Base-by-base conservation (phyloP, 2,888 invertebrate species). In the Idaea straminata region DNA sequence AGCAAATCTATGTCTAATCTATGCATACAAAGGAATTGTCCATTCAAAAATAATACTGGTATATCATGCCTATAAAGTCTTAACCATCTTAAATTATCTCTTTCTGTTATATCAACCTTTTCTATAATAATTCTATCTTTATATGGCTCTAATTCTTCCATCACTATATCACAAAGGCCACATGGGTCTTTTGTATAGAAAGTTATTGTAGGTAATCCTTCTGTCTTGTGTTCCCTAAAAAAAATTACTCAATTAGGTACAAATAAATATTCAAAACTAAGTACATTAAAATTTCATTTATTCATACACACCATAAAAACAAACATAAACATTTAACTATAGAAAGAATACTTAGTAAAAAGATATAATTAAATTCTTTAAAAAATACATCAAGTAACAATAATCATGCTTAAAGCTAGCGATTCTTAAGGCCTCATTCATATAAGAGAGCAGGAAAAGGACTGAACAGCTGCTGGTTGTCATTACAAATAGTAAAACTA, bases 11-110 rank as follows among this genome's bases (percentile, higher is more conserved):
- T 89, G 85, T 97, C 94, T 72, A 97, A 88, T 69, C 87, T 93
- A 83, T 97, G 96, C 93, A 96, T 97, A 82, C 97, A 96, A 61
- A 98, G 91, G 87, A 94, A 98, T 76, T 95, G 94, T 5, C 96
- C 96, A 88, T 98, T 96, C 6, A 98, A 92, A 86, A 97, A 97
- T 74, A 98, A 87, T 7, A 98, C 98, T 59, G 98, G 98, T 80
- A 98, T 98, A 82, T 98, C 97, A 82, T 95, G 94, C 71, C 95
- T 94, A 81, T 97, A 98, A 61, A 96, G 89, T 68, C 95, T 93
- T 67, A 95, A 89, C 94, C 95, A 97, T 64, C 94, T 91, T 57
- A 96, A 81, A 85, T 98, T 97, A 77, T 95, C 95, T 80, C 94
- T 94, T 62, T 93, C 91, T 15, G 95, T 95, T 62, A 98, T 98